These are phyloP conservation scores for Liparis tanakae DNA, from an alignment of 2,797 vertebrate species.

Conservation along the genomic window DNA sequence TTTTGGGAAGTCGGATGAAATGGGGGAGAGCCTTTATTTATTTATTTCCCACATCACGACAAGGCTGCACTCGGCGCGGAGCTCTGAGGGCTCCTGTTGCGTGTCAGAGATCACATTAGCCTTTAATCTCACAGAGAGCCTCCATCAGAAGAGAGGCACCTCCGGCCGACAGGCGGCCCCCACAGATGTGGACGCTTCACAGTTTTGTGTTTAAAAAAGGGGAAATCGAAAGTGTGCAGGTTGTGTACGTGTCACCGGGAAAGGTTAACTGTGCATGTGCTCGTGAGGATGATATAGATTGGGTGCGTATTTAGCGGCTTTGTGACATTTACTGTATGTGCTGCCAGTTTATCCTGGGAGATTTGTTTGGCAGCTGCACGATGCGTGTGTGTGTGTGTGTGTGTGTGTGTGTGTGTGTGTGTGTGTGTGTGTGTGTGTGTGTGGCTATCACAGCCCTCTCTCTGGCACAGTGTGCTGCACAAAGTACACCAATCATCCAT, in stretches of 20 bases:
- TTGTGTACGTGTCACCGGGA: conserved; percentile 19
- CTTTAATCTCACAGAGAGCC: conserved; percentile 74
- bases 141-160: conserved; percentile 52
- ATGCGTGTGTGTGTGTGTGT: conserved; percentile 39
- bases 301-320: conserved; percentile 41
- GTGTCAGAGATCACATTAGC: conserved; percentile 74
- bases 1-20: conserved; percentile 50
- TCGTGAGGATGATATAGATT: conserved; percentile 45
- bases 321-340: conserved; percentile 69
- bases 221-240: conserved; percentile 15
- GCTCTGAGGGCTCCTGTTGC: conserved; percentile 65
- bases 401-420: background rate
- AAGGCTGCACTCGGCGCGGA: conserved; percentile 35
- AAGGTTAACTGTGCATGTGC: conserved; percentile 40
- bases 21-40: background rate
- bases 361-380: conserved; percentile 69
- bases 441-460: conserved; percentile 49
- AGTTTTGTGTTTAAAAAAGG: conserved; percentile 40
- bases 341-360: conserved; percentile 60
- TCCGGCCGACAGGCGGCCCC: conserved; percentile 51
- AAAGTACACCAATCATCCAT: conserved; percentile 51
- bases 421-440: conserved; percentile 7
- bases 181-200: conserved; percentile 59
- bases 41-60: conserved; percentile 25
- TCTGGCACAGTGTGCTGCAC: conserved; percentile 39